Evolutionary conservation across 2,888 invertebrate genomes (phyloP).

Genomic region (Crematogaster levior): DNA sequence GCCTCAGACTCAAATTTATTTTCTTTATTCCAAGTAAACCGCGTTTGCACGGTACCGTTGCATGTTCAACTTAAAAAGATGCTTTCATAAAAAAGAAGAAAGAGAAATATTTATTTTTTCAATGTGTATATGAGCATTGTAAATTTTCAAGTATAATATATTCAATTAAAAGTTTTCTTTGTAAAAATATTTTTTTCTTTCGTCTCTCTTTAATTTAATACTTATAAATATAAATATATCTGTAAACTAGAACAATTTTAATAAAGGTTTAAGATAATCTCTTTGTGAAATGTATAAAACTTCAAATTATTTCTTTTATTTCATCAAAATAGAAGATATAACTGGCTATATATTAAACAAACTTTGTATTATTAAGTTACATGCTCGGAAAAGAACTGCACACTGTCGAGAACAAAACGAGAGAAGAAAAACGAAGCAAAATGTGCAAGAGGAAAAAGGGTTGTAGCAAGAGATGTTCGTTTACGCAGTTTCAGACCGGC

Average conservation of each 20-base stretch:
- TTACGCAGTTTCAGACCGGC: constrained; percentile 54
- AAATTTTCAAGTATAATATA: constrained; percentile 16
- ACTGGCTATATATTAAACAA: constrained; percentile 73
- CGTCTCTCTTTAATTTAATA: constrained; percentile 4
- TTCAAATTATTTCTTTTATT: not conserved
- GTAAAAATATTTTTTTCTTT: not conserved
- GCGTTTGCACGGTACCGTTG: constrained; percentile 30
- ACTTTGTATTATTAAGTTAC: constrained; percentile 72
- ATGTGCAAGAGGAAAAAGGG: constrained; percentile 15
- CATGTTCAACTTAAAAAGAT: constrained; percentile 44
- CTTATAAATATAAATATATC: not conserved
- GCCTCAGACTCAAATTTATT: constrained; percentile 59
- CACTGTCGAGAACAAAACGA: not conserved
- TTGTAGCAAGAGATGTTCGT: constrained; percentile 51
- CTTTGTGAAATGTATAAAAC: not conserved
- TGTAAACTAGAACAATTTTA: not conserved
- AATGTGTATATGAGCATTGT: not conserved
- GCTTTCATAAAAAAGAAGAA: not conserved
- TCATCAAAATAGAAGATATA: constrained; percentile 66
- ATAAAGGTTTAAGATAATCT: not conserved
- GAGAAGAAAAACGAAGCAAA: constrained; percentile 18
- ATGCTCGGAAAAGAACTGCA: constrained; percentile 6
- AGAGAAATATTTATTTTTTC: not conserved
- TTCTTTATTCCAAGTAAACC: constrained; percentile 43
- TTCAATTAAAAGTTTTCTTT: not conserved